phyloP scores from a whole-genome alignment of 1,140 invertebrate species.

The Maconellicoccus hirsutus region DNA sequence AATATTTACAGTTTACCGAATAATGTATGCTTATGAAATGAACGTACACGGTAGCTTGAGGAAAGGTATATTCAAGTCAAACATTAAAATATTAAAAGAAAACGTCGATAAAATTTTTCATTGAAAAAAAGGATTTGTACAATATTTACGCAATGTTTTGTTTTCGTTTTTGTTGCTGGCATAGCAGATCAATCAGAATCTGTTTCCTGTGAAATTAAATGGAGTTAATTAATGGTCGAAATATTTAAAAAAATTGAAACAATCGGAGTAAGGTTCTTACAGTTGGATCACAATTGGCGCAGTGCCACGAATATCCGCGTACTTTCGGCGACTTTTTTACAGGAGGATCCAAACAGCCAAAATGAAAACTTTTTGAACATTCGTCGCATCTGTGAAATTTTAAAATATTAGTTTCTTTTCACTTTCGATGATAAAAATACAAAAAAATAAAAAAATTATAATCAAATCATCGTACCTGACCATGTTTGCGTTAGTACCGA shows the following conservation, averaged over 20 bases:
- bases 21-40: too few species aligned
- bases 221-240: not conserved
- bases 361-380: conserved; percentile 81
- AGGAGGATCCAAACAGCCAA: conserved; percentile 80
- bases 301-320: conserved; percentile 89
- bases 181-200: conserved; percentile 15
- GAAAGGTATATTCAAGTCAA: too few species aligned
- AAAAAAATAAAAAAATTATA: not conserved
- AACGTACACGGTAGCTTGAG: too few species aligned
- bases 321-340: conserved; percentile 86
- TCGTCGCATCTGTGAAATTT: conserved; percentile 68
- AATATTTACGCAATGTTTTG: too few species aligned
- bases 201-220: not conserved
- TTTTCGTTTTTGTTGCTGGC: too few species aligned
- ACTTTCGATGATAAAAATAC: not conserved
- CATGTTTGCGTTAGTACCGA: conserved; percentile 49
- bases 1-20: too few species aligned
- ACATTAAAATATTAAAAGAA: too few species aligned
- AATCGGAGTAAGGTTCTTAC: conserved; percentile 43
- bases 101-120: too few species aligned
- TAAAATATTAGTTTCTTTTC: conserved; percentile 18
- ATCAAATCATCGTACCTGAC: conserved; percentile 43
- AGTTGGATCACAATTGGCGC: conserved; percentile 86
- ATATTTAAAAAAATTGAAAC: not conserved
- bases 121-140: too few species aligned